A percentile compares a stretch with the other conserved stretches of the same genome.
phyloP scores from a whole-genome alignment of 1,140 invertebrate species.

The Sweltsa coloradensis region DNA sequence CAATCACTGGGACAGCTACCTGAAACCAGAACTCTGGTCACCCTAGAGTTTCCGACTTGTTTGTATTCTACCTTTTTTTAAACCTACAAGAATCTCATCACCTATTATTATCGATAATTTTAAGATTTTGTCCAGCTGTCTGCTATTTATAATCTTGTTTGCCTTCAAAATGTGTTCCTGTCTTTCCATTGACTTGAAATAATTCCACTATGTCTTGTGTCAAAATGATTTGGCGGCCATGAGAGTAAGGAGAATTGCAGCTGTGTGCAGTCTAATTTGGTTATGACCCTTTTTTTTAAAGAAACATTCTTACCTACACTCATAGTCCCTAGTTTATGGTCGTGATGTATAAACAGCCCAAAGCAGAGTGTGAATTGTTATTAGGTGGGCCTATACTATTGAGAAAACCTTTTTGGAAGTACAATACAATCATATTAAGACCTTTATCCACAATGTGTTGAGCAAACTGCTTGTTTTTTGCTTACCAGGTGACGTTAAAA shows the following conservation, averaged over 20 bases:
- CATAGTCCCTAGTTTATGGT: neutral
- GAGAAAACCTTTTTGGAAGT: neutral
- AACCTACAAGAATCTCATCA: no score
- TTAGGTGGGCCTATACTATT: neutral
- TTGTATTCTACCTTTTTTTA: no score
- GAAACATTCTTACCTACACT: neutral
- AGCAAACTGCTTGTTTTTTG: no score
- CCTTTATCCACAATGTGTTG: constrained; percentile 63
- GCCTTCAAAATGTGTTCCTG: neutral
- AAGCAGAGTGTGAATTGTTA: neutral
- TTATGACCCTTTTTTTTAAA: neutral
- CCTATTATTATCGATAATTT: no score
- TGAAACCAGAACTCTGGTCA: no score
- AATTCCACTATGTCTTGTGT: neutral
- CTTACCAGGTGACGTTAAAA: constrained; percentile 57
- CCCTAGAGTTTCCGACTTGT: no score
- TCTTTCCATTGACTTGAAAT: neutral
- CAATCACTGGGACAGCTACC: no score
- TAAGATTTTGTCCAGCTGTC: neutral
- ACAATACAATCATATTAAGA: constrained; percentile 32
- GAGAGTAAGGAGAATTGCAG: no score
- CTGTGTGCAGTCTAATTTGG: no score
- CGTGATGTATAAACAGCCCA: no score
- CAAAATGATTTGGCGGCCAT: no score
- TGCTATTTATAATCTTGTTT: neutral